Evolutionary conservation across 2,888 invertebrate species (phyloP).

Genomic region (Drosophila longiperda): DNA sequence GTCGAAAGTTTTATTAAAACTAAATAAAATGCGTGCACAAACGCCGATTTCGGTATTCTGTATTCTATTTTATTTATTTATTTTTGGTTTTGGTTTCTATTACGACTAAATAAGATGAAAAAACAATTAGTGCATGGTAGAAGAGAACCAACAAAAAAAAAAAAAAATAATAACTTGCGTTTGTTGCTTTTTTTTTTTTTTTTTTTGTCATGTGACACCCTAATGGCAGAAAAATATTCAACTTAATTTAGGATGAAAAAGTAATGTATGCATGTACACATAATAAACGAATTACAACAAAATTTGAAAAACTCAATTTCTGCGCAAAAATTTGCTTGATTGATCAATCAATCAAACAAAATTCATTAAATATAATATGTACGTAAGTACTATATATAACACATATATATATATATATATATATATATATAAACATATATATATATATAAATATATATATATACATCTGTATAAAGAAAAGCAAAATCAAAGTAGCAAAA

Average conservation of each 20-base stretch:
- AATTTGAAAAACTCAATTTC: conserved; percentile 84
- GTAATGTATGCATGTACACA: conserved; percentile 58
- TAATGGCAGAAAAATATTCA: conserved; percentile 60
- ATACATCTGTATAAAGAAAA: conserved; percentile 25
- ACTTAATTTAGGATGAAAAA: conserved; percentile 57
- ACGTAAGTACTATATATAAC: conserved; percentile 15
- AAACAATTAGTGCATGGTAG: conserved; percentile 57
- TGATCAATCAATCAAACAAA: conserved; percentile 28
- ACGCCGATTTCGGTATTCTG: conserved; percentile 71
- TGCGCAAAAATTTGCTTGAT: conserved; percentile 46
- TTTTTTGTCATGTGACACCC: conserved; percentile 42
- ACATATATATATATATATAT: not conserved
- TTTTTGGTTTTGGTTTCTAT: conserved; percentile 13
- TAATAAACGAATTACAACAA: conserved; percentile 83
- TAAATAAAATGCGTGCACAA: conserved; percentile 84
- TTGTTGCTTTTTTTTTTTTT: conserved; percentile 12
- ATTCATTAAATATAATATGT: conserved; percentile 44
- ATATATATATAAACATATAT: conserved; percentile 17
- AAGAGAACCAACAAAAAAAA: conserved; percentile 48
- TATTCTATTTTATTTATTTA: conserved; percentile 24
- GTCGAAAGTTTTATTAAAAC: conserved; percentile 51
- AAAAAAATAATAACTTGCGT: conserved; percentile 36
- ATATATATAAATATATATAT: conserved; percentile 15
- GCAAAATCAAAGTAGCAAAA: conserved; percentile 64
- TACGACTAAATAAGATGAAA: conserved; percentile 48